These are phyloP conservation scores for Rhorus exstirpatorius DNA, from an alignment of 2,888 invertebrate species.

Conservation along the genomic window DNA sequence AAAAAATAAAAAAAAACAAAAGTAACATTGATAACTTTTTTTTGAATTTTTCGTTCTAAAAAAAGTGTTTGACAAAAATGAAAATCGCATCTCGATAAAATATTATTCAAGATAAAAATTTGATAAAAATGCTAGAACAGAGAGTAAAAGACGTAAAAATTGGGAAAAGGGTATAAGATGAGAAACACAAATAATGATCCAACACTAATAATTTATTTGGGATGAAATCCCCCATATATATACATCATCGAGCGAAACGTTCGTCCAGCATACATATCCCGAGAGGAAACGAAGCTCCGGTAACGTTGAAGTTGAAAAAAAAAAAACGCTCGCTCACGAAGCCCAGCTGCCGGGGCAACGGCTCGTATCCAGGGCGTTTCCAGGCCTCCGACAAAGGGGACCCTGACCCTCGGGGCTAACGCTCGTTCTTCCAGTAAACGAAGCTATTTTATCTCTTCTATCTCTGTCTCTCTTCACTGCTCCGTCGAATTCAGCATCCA, in stretches of 20 bases:
- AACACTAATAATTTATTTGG: too few species aligned
- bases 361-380: slow-evolving; percentile 72
- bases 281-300: slow-evolving; percentile 63
- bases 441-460: slow-evolving; percentile 22
- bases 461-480: not conserved
- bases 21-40: too few species aligned
- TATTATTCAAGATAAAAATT: not conserved
- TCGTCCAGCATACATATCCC: slow-evolving; percentile 53
- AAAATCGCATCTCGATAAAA: too few species aligned
- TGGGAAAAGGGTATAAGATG: too few species aligned
- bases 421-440: slow-evolving; percentile 70
- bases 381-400: slow-evolving; percentile 79
- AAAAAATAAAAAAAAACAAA: too few species aligned
- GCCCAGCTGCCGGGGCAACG: slow-evolving; percentile 71
- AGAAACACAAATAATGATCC: too few species aligned
- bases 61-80: too few species aligned
- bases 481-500: too few species aligned
- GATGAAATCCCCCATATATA: not conserved
- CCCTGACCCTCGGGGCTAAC: slow-evolving; percentile 80
- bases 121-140: not conserved
- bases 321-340: slow-evolving; percentile 38
- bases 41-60: too few species aligned
- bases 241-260: slow-evolving; percentile 45
- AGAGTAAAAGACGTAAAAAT: too few species aligned
- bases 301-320: slow-evolving; percentile 71